These are phyloP conservation scores for Pygocentrus nattereri DNA, from an alignment of 2,797 vertebrate species.

Conservation along the genomic window DNA sequence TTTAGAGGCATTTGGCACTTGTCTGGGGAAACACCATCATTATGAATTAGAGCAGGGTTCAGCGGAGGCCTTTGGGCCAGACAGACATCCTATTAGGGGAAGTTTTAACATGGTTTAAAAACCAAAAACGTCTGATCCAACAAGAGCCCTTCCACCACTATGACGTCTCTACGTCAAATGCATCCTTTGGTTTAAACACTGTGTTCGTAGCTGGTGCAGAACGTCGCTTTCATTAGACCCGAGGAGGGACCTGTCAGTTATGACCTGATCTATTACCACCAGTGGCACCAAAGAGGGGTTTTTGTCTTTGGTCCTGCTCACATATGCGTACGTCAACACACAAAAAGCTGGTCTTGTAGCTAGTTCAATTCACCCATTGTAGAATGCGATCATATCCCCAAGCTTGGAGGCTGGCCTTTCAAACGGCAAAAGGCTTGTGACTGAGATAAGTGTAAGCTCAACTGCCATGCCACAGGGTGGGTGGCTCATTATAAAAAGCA, in stretches of 20 bases:
- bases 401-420: not conserved
- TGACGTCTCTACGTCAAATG: not conserved
- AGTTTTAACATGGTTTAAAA: not conserved
- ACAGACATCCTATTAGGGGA: not conserved
- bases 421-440: constrained; percentile 35
- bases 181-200: not conserved
- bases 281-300: not conserved
- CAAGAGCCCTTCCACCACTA: not conserved
- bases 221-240: not conserved
- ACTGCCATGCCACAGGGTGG: constrained; percentile 30
- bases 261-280: not conserved
- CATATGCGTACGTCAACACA: not conserved
- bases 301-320: not conserved
- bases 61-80: not conserved
- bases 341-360: constrained; percentile 2
- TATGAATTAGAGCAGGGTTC: not conserved
- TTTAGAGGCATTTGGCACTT: not conserved
- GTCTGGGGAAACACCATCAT: constrained; percentile 14
- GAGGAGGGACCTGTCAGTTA: not conserved
- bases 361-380: not conserved
- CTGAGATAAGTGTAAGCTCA: constrained; percentile 40
- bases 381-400: not conserved
- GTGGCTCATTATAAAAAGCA: not conserved
- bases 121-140: not conserved
- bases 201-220: not conserved